Evolutionary conservation across 2,888 invertebrate genomes (phyloP), one percentile per base, ranked within the genome.

Genomic region (Himalopsyche japonica): DNA sequence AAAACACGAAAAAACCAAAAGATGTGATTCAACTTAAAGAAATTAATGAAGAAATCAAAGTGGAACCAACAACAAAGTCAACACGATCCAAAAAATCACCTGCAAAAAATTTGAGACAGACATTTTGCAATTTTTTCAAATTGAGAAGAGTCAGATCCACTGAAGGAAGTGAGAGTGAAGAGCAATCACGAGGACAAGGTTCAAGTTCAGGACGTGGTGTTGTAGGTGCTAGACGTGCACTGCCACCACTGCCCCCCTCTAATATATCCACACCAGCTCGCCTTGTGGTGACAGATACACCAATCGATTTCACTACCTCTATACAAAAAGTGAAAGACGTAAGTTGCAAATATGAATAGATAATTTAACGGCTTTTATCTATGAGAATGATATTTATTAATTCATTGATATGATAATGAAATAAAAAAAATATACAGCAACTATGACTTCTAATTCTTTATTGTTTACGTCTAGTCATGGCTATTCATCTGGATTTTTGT

Each of bases 311-410:
- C 90, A 97, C 97, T 64, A 96, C 97, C 37, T 98, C 97, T 88
- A 97, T 98, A 89, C 96, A 97, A 90, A 97, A 96, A 93, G 98
- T 98, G 82, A 98, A 98, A 93, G 97, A 98, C 92, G 97, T 97
- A 92, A 94, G 96, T 94, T 43, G 15, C 6, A 32, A 3, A 32
- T 43, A 43, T 43, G 15, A 43, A 43, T 43, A 43, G 43, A 43
- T 43, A 15, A 43, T 15, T 43, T 43, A 15, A 43, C 7, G 27
- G 4, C 7, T 49, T 27, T 81, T 80, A 1, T 27, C 8, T 80
- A 30, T 32, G n/a, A n/a, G n/a, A 49, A 57, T 79, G 34, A 47
- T 80, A 32, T 43, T 12, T 15, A 43, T 43, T 43, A 43, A 43
- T 15, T 43, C 7, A 7, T 43, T 43, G 43, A 43, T 12, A 3